Percentiles rank a stretch among this genome's conserved stretches.
These are phyloP conservation scores for Mus musculus DNA, from an alignment of 2,113 vertebrate genomes.

Conservation along the genomic window DNA sequence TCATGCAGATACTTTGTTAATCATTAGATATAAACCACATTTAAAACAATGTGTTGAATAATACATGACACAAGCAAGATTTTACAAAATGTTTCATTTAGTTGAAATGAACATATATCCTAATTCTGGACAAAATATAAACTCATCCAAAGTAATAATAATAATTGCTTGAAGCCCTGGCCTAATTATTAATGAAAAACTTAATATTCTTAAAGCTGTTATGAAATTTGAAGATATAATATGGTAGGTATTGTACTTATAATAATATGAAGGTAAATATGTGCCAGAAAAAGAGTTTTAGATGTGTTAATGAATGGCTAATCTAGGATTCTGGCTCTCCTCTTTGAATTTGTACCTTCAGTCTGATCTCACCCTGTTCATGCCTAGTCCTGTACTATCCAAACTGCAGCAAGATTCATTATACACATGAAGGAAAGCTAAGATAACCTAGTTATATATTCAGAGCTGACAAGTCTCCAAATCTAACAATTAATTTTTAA, in stretches of 20 bases:
- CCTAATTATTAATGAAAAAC: background rate
- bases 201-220: background rate
- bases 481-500: background rate
- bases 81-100: conserved; percentile 38
- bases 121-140: background rate
- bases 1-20: background rate
- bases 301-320: background rate
- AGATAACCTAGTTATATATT: background rate
- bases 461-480: background rate
- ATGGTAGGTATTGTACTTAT: background rate
- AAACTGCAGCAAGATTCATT: background rate
- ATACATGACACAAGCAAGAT: background rate
- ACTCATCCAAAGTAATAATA: background rate
- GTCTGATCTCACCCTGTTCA: background rate
- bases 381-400: background rate
- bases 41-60: background rate
- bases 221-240: background rate
- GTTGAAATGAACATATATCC: background rate
- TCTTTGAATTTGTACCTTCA: no score
- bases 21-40: background rate
- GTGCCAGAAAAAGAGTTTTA: background rate
- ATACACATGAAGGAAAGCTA: background rate
- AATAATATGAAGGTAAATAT: background rate
- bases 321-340: background rate
- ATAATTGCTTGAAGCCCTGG: no score